Evolutionary conservation across 2,888 invertebrate genomes (phyloP).

Genomic region (Alentia gelatinosa): DNA sequence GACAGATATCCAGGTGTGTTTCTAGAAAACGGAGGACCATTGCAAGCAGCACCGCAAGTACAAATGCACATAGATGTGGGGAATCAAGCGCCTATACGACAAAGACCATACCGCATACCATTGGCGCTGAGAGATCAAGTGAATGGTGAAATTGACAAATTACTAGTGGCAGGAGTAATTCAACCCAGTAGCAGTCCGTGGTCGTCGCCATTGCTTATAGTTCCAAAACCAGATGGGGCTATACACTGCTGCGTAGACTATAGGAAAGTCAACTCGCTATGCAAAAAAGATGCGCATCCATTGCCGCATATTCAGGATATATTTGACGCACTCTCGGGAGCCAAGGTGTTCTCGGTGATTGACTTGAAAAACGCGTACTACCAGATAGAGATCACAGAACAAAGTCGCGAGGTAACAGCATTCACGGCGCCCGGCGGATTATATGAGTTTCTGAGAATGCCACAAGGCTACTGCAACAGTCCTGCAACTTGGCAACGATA

Average conservation of each 20-base stretch:
- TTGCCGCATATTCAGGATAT: conserved; percentile 61
- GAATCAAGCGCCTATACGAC: neutral
- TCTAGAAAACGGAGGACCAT: neutral
- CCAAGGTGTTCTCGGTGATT: conserved; percentile 60
- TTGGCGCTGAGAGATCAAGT: neutral
- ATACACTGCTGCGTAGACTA: conserved; percentile 49
- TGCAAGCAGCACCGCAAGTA: neutral
- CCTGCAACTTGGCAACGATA: conserved; percentile 55
- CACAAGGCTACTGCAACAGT: conserved; percentile 58
- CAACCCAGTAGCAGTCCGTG: neutral
- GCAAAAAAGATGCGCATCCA: conserved; percentile 56
- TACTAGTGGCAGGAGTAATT: conserved; percentile 17
- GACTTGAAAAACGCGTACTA: conserved; percentile 59
- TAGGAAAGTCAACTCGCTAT: conserved; percentile 53
- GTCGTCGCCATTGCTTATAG: conserved; percentile 54
- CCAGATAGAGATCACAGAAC: conserved; percentile 54
- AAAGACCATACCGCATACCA: neutral
- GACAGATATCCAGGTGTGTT: neutral
- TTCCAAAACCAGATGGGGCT: conserved; percentile 54
- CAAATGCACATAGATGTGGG: neutral
- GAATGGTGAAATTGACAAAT: neutral
- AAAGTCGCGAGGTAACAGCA: conserved; percentile 56
- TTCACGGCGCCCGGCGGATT: conserved; percentile 56
- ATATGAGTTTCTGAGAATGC: conserved; percentile 58
- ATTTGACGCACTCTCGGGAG: conserved; percentile 59